Conservation (phyloP, 2,113 vertebrate species). For the Grammomys surdaster region DNA sequence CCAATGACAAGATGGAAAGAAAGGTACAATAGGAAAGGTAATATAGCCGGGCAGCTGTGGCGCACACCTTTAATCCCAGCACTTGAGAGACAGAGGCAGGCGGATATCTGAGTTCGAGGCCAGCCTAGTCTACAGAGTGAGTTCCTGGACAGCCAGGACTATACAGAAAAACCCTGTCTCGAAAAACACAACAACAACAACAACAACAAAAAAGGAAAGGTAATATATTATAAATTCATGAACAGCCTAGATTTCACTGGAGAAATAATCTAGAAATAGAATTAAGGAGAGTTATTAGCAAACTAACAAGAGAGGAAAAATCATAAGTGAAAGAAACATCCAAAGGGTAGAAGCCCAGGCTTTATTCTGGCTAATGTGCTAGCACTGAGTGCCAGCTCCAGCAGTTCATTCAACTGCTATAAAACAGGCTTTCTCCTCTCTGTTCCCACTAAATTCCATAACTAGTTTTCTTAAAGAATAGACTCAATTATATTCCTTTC, state of each 20-base stretch:
- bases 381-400: neutral
- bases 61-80: too few species aligned
- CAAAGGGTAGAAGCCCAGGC: accelerated
- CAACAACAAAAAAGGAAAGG: too few species aligned
- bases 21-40: neutral
- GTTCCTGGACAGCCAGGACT: too few species aligned
- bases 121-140: too few species aligned
- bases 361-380: neutral
- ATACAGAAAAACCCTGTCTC: too few species aligned
- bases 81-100: too few species aligned
- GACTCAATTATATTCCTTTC: slow-evolving; percentile 29
- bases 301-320: neutral
- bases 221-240: neutral
- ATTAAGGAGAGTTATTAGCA: neutral
- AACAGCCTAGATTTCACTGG: neutral
- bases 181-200: too few species aligned
- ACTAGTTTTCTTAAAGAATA: slow-evolving; percentile 64
- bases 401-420: neutral
- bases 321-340: neutral
- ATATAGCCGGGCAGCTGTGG: too few species aligned
- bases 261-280: neutral
- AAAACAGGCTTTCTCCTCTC: neutral
- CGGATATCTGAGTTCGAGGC: too few species aligned
- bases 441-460: slow-evolving; percentile 12
- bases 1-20: neutral